Conservation (phyloP, 2,888 invertebrate genomes). For the Chymomyza fuscimana region DNA sequence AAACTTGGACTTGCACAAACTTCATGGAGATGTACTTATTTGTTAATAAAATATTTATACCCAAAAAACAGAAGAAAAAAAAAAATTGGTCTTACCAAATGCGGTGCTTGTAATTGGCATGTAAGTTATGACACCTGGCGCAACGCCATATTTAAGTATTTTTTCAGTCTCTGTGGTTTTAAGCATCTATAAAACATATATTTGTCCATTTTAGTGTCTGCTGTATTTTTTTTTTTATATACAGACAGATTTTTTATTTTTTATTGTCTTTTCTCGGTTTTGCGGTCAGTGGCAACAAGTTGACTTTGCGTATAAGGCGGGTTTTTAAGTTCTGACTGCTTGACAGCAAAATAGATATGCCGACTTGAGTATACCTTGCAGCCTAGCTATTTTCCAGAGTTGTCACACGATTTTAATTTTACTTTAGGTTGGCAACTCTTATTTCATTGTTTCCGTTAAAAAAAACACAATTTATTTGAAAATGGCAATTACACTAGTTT, state of each 20-base stretch:
- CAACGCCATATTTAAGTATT: constrained; percentile 14
- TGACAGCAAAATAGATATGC: not conserved
- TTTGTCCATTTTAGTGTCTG: not conserved
- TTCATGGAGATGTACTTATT: constrained; percentile 18
- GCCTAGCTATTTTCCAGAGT: no score
- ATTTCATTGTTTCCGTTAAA: no score
- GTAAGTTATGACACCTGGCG: constrained; percentile 67
- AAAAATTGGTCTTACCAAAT: not conserved
- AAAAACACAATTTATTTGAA: no score
- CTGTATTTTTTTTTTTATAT: constrained; percentile 26
- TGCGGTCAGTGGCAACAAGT: constrained; percentile 73
- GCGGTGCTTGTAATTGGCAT: constrained; percentile 40
- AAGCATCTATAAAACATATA: not conserved
- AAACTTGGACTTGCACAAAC: not conserved
- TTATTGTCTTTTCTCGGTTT: constrained; percentile 34
- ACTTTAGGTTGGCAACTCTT: no score
- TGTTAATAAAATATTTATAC: constrained; percentile 28
- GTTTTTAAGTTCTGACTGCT: not conserved
- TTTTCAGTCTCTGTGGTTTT: not conserved
- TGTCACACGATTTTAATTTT: no score
- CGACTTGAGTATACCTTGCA: no score
- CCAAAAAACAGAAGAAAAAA: constrained; percentile 24
- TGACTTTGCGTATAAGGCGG: constrained; percentile 11
- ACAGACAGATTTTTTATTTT: not conserved
- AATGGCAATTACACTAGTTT: no score